Percentiles rank a stretch among this genome's conserved stretches.
Evolutionary conservation across 1,140 invertebrate genomes (phyloP).

Genomic region (Harpegnathos saltator): DNA sequence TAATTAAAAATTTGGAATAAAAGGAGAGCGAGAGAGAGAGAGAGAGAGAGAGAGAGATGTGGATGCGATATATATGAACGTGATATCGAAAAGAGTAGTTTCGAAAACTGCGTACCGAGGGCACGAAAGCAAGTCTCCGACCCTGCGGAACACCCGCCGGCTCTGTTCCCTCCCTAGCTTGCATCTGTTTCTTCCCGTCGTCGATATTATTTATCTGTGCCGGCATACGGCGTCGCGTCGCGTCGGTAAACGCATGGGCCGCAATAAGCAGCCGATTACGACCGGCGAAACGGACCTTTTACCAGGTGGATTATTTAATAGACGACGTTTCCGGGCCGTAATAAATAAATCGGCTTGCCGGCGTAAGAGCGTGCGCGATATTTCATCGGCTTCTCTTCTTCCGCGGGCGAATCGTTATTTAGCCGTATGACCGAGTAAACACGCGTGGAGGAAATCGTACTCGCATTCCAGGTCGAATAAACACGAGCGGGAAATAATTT

Average conservation of each 20-base stretch:
- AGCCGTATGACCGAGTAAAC: neutral
- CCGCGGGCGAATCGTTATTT: no score
- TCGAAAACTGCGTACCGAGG: neutral
- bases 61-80: no score
- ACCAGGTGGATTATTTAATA: constrained; percentile 35
- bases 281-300: neutral
- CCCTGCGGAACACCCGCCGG: constrained; percentile 10
- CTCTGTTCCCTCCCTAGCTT: constrained; percentile 32
- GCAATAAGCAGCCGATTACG: constrained; percentile 41
- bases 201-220: constrained; percentile 43
- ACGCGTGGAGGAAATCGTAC: neutral
- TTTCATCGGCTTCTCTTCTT: neutral
- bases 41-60: no score
- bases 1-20: no score
- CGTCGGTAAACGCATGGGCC: constrained; percentile 5
- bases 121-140: neutral
- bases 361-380: neutral
- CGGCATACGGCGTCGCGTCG: constrained; percentile 20
- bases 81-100: neutral
- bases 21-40: no score
- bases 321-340: neutral
- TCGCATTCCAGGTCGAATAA: neutral
- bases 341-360: constrained; percentile 8
- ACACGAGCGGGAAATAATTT: neutral
- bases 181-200: constrained; percentile 46